These are phyloP conservation scores for Dastarcus helophoroides DNA, from an alignment of 2,888 invertebrate genomes.

Conservation along the genomic window DNA sequence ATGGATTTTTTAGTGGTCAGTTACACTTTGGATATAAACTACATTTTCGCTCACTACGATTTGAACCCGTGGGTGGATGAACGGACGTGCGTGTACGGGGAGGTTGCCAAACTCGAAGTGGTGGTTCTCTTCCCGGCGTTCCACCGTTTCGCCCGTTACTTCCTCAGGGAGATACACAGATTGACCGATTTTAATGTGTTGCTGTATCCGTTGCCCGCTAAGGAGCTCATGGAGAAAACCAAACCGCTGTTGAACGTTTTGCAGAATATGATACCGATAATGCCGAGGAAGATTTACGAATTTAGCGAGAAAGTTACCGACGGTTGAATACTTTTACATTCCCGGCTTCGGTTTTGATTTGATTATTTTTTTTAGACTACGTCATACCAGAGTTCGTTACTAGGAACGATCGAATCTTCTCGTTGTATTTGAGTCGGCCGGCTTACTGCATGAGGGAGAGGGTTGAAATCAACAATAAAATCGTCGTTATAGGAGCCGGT, in stretches of 20 bases:
- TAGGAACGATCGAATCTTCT: slow-evolving; percentile 24
- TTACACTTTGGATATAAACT: slow-evolving; percentile 28
- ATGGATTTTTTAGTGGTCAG: slow-evolving; percentile 21
- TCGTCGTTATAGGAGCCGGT: slow-evolving; percentile 56
- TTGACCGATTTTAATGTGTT: slow-evolving; percentile 42
- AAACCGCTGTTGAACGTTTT: slow-evolving; percentile 22
- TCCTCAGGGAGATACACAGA: slow-evolving; percentile 50
- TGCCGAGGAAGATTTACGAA: slow-evolving; percentile 21
- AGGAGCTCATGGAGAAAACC: slow-evolving; percentile 36
- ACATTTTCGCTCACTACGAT: slow-evolving; percentile 32
- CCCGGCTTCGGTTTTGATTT: too few relatives aligned
- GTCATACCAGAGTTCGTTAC: too few relatives aligned
- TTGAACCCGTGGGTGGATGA: slow-evolving; percentile 31
- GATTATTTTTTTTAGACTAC: not conserved
- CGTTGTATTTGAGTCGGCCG: slow-evolving; percentile 46
- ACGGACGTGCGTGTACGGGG: slow-evolving; percentile 24
- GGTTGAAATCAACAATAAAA: slow-evolving; percentile 43
- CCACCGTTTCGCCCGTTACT: slow-evolving; percentile 44
- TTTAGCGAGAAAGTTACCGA: too few relatives aligned
- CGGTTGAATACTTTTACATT: too few relatives aligned
- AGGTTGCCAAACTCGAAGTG: slow-evolving; percentile 35
- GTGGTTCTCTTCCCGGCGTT: slow-evolving; percentile 48
- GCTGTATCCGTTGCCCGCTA: slow-evolving; percentile 45
- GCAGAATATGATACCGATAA: slow-evolving; percentile 22
- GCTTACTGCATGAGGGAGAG: slow-evolving; percentile 41